Percentiles rank a stretch among this genome's conserved stretches.
Evolutionary conservation across 2,888 invertebrate genomes (phyloP).

Genomic region (Acleris holmiana): DNA sequence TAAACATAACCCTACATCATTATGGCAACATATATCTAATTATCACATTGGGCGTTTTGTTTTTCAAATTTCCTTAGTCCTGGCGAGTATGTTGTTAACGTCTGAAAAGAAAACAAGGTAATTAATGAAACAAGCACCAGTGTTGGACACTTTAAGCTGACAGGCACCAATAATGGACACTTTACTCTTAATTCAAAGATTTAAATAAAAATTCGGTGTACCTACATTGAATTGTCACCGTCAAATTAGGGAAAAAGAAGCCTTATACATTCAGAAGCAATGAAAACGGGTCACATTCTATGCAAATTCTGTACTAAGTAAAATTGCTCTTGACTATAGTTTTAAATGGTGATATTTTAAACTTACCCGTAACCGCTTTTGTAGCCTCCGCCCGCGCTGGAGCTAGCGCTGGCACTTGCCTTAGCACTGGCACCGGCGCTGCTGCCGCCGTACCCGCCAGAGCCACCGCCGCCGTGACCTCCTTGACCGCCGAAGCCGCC

Average conservation of each 20-base stretch:
- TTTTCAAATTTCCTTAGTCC: constrained; percentile 36
- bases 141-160: too few relatives aligned
- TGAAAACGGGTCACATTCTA: too few relatives aligned
- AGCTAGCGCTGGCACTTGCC: constrained; percentile 41
- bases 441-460: constrained; percentile 35
- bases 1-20: constrained; percentile 40
- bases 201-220: too few relatives aligned
- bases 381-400: constrained; percentile 45
- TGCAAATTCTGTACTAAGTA: too few relatives aligned
- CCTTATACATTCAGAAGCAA: too few relatives aligned
- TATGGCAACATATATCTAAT: constrained; percentile 50
- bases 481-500: constrained; percentile 36
- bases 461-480: constrained; percentile 18
- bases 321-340: too few relatives aligned
- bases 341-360: neutral
- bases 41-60: constrained; percentile 65
- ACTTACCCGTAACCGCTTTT: constrained; percentile 58
- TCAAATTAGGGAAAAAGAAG: too few relatives aligned
- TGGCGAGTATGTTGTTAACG: constrained; percentile 45
- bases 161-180: too few relatives aligned
- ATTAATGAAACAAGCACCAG: neutral
- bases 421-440: constrained; percentile 39
- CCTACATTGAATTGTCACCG: too few relatives aligned
- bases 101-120: constrained; percentile 55
- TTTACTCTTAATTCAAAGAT: too few relatives aligned